Conservation (phyloP, 2,888 invertebrate species). For the Synergus japonicus region DNA sequence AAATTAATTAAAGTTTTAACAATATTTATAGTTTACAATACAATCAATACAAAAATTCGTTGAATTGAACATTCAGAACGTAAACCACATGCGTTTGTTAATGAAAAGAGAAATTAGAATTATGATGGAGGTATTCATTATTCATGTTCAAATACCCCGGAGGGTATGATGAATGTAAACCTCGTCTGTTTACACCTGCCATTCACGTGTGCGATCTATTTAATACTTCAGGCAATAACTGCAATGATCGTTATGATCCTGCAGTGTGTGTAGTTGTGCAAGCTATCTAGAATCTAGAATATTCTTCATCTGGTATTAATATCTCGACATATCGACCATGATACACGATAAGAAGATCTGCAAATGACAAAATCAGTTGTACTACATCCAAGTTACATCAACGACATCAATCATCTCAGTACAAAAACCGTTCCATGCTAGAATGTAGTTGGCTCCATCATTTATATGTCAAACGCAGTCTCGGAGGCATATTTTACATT, state of each 20-base stretch:
- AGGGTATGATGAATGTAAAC: slow-evolving; percentile 29
- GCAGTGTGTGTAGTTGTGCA: background rate
- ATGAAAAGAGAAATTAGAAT: background rate
- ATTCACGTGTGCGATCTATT: slow-evolving; percentile 33
- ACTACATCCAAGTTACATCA: slow-evolving; percentile 11
- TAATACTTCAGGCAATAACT: slow-evolving; percentile 21
- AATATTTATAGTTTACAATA: too few species aligned
- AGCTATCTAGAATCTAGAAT: slow-evolving; percentile 17
- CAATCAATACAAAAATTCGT: too few species aligned
- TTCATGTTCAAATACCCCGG: background rate
- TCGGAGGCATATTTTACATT: too few species aligned
- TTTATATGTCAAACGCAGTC: background rate
- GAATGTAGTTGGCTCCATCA: background rate
- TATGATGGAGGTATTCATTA: background rate
- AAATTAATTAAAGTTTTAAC: too few species aligned
- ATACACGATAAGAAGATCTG: slow-evolving; percentile 15
- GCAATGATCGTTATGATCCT: slow-evolving; percentile 24
- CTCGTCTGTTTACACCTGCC: slow-evolving; percentile 26
- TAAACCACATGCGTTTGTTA: background rate
- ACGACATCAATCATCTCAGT: slow-evolving; percentile 20
- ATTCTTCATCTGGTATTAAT: slow-evolving; percentile 19
- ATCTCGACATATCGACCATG: slow-evolving; percentile 20
- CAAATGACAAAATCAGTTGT: slow-evolving; percentile 20
- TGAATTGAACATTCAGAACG: too few species aligned
- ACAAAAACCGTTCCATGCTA: slow-evolving; percentile 19